Evolutionary conservation across 2,888 invertebrate species (phyloP).

Genomic region (Macaria liturata): DNA sequence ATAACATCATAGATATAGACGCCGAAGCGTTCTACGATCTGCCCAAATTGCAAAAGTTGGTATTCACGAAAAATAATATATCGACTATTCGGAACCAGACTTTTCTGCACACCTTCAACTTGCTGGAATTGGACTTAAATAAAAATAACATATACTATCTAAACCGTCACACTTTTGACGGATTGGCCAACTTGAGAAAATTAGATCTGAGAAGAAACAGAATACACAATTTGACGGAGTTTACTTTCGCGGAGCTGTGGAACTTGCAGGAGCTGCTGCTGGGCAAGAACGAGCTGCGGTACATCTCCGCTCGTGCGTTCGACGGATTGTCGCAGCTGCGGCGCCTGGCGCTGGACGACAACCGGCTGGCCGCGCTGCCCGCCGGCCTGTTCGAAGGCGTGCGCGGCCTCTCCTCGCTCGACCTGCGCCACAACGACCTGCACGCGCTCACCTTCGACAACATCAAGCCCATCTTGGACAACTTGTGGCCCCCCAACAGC

Average conservation of each 20-base stretch:
- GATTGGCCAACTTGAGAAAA: conserved; percentile 88
- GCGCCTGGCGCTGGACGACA: conserved; percentile 89
- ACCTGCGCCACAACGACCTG: conserved; percentile 90
- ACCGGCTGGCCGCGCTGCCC: conserved; percentile 88
- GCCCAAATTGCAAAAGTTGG: conserved; percentile 88
- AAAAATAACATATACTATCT: conserved; percentile 89
- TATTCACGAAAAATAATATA: conserved; percentile 93
- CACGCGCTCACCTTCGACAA: conserved; percentile 90
- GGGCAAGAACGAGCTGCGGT: conserved; percentile 87
- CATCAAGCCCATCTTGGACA: conserved; percentile 89
- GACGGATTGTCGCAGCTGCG: conserved; percentile 88
- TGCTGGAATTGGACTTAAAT: conserved; percentile 92
- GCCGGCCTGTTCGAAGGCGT: conserved; percentile 89
- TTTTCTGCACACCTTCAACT: conserved; percentile 87
- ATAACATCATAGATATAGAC: conserved; percentile 89
- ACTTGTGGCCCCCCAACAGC: conserved; percentile 89
- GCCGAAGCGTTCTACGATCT: conserved; percentile 89
- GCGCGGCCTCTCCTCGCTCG: conserved; percentile 87
- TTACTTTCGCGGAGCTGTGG: conserved; percentile 91
- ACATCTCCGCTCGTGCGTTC: conserved; percentile 90
- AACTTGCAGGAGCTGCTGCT: conserved; percentile 87
- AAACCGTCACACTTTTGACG: conserved; percentile 90
- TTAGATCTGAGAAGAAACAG: conserved; percentile 90
- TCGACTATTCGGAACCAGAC: conserved; percentile 93
- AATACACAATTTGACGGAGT: conserved; percentile 90